Evolutionary conservation across 2,888 invertebrate genomes (phyloP).

Genomic region (Tricholauxania praeusta): DNA sequence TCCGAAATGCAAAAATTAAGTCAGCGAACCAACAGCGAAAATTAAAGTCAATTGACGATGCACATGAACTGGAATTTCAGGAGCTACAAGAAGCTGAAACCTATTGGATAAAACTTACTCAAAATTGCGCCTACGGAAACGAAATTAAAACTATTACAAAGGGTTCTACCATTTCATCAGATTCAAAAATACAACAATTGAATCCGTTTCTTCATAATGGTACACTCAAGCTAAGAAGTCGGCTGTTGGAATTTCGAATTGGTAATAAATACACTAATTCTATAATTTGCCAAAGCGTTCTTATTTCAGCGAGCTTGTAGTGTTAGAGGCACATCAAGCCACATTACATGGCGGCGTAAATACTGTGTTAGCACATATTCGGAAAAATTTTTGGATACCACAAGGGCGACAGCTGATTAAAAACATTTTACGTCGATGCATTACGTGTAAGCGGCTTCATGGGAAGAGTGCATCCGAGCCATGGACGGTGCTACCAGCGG

Average conservation of each 20-base stretch:
- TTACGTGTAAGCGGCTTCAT: slow-evolving; percentile 39
- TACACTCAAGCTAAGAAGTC: slow-evolving; percentile 16
- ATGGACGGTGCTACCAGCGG: slow-evolving; percentile 37
- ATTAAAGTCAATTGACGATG: slow-evolving; percentile 8
- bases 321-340: slow-evolving; percentile 39
- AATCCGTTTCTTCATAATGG: slow-evolving; percentile 38
- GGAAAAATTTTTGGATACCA: slow-evolving; percentile 42
- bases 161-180: slow-evolving; percentile 25
- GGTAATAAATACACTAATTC: slow-evolving; percentile 34
- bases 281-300: slow-evolving; percentile 43
- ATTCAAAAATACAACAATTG: slow-evolving; percentile 38
- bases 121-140: slow-evolving; percentile 30
- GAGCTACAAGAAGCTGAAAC: slow-evolving; percentile 40
- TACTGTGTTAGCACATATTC: slow-evolving; percentile 36
- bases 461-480: slow-evolving; percentile 40
- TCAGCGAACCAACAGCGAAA: background rate
- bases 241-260: slow-evolving; percentile 28
- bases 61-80: slow-evolving; percentile 14
- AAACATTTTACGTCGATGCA: slow-evolving; percentile 33
- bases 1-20: slow-evolving; percentile 17
- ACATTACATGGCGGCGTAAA: slow-evolving; percentile 39
- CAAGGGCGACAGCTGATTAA: slow-evolving; percentile 43
- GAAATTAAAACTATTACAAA: slow-evolving; percentile 37
- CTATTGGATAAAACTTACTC: slow-evolving; percentile 38
- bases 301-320: slow-evolving; percentile 37